Evolutionary conservation across 2,888 invertebrate genomes (phyloP), one percentile per base, ranked within the genome.

Genomic region (Alloplasta piceator): DNA sequence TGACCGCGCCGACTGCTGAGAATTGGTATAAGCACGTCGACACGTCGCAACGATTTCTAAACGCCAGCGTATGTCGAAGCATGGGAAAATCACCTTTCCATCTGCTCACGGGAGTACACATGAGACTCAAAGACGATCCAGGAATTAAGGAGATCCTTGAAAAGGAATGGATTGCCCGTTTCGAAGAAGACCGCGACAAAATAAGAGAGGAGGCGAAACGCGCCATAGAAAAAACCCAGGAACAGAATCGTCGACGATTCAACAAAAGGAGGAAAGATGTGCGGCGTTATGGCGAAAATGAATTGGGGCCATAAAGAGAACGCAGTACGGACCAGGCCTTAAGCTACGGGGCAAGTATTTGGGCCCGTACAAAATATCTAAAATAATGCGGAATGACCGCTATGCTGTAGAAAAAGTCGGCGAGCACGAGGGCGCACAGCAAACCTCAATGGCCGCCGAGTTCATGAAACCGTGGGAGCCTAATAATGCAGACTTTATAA

Each of bases 1-100:
- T 55, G 9, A 6, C 55, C 5, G 12, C 55, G 5, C 55, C 55
- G 16, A 55, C 12, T 6, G 6, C 55, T 55, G 55, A 55, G 16
- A 12, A 55, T 55, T 55, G 55, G 55, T 55, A 55, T 5, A 55
- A 55, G 55, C 55, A 55, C 9, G 6, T 55, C 9, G 6, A 16
- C 5, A 55, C 5, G 9, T 5, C 55, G 12, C 55, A 55, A 10
- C 5, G 5, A 10, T 55, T 6, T 16, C 16, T 55, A 6, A 55
- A 55, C 16, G 14, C 55, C 12, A 16, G 5, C 5, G 6, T 10
- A 55, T 6, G 10, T 55, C 55, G 55, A 14, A 55, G 55, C 9
- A 55, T 10, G 55, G 55, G 55, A 5, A 14, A 6, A 14, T 5
- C 55, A 55, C 55, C 55, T 6, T 55, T 55, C 9, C 14, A 14